These are phyloP conservation scores for Porphyrio hochstetteri DNA, from an alignment of 2,113 vertebrate species.

Conservation along the genomic window DNA sequence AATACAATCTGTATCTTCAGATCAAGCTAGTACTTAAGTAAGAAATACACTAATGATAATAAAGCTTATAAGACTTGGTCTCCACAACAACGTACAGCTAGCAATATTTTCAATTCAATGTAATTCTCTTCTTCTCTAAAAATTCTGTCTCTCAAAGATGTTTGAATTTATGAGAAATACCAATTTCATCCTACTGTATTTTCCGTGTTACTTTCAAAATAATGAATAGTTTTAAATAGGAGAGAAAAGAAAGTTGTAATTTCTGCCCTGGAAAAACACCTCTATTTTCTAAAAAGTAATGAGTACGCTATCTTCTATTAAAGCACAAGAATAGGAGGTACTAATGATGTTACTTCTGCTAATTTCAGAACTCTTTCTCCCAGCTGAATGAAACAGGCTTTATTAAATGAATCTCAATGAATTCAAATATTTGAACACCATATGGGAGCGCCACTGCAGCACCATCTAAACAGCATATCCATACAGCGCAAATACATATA, in stretches of 20 bases:
- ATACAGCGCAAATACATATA: background rate
- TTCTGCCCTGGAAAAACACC: background rate
- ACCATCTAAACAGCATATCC: background rate
- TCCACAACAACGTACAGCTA: background rate
- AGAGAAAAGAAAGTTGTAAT: background rate
- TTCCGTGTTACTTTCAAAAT: background rate
- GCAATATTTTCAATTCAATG: background rate
- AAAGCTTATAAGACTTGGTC: background rate
- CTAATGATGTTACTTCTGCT: slow-evolving; percentile 32
- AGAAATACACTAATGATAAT: background rate
- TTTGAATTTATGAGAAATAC: background rate
- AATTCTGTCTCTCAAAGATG: background rate
- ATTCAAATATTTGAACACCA: background rate
- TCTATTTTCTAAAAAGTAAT: slow-evolving; percentile 13
- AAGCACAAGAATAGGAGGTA: slow-evolving; percentile 6
- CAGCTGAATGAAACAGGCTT: background rate
- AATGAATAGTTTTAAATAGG: background rate
- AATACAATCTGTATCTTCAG: background rate
- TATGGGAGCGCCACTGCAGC: background rate
- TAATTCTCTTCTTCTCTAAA: background rate
- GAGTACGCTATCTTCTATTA: background rate
- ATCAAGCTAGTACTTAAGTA: background rate
- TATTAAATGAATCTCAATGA: background rate
- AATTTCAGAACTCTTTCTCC: background rate
- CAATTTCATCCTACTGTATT: background rate